These are phyloP conservation scores for Mechanitis mazaeus DNA, from an alignment of 2,888 invertebrate genomes.

Conservation along the genomic window DNA sequence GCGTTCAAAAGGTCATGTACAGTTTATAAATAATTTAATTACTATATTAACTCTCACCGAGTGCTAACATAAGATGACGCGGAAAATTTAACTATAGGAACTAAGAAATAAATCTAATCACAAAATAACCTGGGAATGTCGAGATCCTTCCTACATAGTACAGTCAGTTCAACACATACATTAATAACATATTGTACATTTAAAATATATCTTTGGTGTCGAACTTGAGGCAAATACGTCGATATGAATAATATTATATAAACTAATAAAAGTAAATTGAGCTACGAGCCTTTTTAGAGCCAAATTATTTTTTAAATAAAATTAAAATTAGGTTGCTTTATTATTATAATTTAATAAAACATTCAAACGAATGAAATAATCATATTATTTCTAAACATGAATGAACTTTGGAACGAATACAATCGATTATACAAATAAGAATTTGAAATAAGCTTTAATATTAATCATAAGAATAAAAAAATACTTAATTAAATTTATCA, in stretches of 20 bases:
- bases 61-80: constrained; percentile 38
- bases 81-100: constrained; percentile 42
- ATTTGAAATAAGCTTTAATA: no score
- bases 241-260: constrained; percentile 12
- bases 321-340: no score
- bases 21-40: no score
- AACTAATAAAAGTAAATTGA: constrained; percentile 11
- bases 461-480: neutral
- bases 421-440: no score
- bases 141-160: constrained; percentile 51
- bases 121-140: constrained; percentile 60
- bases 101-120: constrained; percentile 47
- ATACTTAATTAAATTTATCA: constrained; percentile 8
- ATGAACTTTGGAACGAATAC: no score
- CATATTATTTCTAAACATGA: no score
- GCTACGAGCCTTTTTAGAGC: neutral
- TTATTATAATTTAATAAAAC: no score
- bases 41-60: no score
- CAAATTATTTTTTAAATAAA: no score
- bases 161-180: constrained; percentile 48
- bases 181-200: constrained; percentile 46
- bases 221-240: constrained; percentile 36
- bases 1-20: no score
- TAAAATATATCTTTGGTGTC: constrained; percentile 64
- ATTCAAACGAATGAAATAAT: no score